Percentiles rank a stretch among this genome's conserved stretches.
phyloP scores from a whole-genome alignment of 2,888 invertebrate genomes.

The Dicyrtomina minuta region DNA sequence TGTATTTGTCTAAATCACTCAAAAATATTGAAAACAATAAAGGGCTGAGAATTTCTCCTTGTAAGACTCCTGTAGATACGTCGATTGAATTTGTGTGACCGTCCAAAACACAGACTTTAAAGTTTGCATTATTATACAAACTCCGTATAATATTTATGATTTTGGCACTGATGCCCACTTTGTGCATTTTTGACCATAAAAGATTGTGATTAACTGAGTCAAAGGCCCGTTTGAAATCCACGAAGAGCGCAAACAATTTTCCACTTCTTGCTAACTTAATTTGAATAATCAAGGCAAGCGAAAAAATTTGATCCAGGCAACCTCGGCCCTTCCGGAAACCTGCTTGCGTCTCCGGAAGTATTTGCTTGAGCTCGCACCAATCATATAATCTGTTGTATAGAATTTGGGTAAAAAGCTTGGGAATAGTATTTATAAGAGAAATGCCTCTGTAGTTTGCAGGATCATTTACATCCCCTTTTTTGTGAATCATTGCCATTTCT shows the following conservation, averaged over 20 bases:
- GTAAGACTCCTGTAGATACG: no score
- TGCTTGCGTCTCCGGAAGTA: slow-evolving; percentile 13
- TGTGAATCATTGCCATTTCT: background rate
- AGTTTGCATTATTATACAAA: background rate
- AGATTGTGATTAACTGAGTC: background rate
- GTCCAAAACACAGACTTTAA: background rate
- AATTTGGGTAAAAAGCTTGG: background rate
- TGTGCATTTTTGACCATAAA: background rate
- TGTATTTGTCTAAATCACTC: no score
- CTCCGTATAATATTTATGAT: no score
- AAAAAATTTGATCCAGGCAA: slow-evolving; percentile 16
- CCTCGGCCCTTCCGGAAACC: slow-evolving; percentile 10
- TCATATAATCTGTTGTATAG: background rate
- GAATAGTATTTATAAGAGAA: background rate
- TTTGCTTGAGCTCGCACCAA: background rate
- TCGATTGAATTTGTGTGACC: no score
- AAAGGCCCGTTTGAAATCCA: no score
- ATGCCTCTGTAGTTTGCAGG: slow-evolving; percentile 10
- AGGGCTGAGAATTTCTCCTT: no score
- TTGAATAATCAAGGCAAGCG: no score
- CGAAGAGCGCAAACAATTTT: slow-evolving; percentile 4
- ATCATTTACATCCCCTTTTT: no score
- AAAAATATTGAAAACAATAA: no score
- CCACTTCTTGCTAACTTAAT: background rate
- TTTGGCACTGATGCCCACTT: no score